A percentile compares a stretch with the other conserved stretches of the same genome.
phyloP scores from a whole-genome alignment of 2,797 vertebrate genomes.

The Nothura maculosa region DNA sequence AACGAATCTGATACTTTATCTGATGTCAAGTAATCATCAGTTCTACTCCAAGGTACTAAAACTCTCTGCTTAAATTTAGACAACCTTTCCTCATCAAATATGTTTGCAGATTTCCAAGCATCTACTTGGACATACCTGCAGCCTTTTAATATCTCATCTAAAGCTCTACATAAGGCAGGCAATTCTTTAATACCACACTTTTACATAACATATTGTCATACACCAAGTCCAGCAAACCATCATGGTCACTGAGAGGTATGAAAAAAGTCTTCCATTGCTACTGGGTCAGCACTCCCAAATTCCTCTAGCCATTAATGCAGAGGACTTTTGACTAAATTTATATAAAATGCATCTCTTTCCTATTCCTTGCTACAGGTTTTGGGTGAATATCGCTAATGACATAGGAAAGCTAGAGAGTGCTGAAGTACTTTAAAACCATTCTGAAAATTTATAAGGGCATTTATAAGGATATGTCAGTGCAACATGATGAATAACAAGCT shows the following conservation, averaged over 20 bases:
- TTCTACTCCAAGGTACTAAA: not conserved
- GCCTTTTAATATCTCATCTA: not conserved
- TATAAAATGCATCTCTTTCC: not conserved
- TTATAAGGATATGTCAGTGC: not conserved
- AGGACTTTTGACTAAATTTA: not conserved
- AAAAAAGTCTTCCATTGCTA: not conserved
- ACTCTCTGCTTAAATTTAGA: not conserved
- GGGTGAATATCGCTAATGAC: not conserved
- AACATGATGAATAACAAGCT: not conserved
- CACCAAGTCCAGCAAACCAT: not conserved
- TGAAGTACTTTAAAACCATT: not conserved
- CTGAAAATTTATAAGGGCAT: not conserved
- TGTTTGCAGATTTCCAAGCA: not conserved
- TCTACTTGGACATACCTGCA: not conserved
- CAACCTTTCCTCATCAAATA: not conserved
- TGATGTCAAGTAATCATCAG: not conserved
- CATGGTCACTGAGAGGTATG: not conserved
- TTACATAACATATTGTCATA: too few species aligned
- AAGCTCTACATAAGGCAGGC: not conserved
- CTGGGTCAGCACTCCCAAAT: not conserved
- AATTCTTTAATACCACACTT: not conserved
- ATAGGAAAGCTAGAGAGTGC: not conserved
- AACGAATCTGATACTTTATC: not conserved
- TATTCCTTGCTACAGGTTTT: not conserved
- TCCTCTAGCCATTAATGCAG: not conserved